Conservation (phyloP, 2,797 vertebrate species). For the Scyliorhinus canicula region DNA sequence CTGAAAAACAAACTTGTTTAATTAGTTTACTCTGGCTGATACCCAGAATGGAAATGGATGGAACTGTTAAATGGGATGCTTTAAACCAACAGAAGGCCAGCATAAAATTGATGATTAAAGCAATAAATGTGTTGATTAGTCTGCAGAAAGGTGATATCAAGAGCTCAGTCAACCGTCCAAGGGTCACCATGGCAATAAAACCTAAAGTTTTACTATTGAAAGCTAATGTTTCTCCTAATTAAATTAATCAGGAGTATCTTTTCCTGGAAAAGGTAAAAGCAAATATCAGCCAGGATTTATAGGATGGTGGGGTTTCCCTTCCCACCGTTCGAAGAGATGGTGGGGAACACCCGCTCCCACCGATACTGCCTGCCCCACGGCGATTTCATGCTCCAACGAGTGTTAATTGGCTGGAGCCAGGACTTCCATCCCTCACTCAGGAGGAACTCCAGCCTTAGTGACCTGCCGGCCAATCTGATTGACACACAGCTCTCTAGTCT, state of each 20-base stretch:
- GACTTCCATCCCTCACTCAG: too few species aligned
- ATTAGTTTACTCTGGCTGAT: background rate
- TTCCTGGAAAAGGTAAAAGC: background rate
- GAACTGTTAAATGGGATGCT: background rate
- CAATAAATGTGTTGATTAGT: background rate
- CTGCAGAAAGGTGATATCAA: background rate
- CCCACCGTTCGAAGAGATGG: too few species aligned
- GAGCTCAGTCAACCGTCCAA: background rate
- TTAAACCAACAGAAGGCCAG: background rate
- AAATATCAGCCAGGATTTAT: too few species aligned
- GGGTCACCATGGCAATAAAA: background rate
- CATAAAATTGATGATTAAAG: conserved; percentile 14
- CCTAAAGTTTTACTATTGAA: background rate
- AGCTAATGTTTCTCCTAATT: background rate
- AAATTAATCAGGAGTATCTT: background rate
- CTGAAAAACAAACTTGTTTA: background rate
- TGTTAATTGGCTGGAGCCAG: too few species aligned
- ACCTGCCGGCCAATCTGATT: too few species aligned
- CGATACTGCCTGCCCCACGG: too few species aligned
- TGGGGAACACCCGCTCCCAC: too few species aligned
- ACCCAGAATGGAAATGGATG: background rate
- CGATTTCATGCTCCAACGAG: too few species aligned
- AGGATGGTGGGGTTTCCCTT: too few species aligned
- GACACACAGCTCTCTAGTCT: too few species aligned
- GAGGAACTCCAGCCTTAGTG: too few species aligned